Percentiles rank a stretch among this genome's conserved stretches.
Evolutionary conservation across 53 echinoderm and acorn worm species (phyloP).

Genomic region (Holothuria scabra): DNA sequence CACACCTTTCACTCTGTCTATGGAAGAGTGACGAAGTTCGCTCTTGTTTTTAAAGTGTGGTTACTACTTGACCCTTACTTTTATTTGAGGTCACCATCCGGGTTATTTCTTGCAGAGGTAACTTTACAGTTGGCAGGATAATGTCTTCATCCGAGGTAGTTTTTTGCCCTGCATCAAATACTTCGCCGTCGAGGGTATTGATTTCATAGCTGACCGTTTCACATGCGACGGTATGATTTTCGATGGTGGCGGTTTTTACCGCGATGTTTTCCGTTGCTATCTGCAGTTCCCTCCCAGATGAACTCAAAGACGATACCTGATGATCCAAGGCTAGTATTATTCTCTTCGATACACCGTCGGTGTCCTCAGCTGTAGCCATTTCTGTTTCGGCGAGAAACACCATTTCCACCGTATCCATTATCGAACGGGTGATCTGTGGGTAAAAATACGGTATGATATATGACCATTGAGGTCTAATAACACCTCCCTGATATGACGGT

Average conservation of each 20-base stretch:
- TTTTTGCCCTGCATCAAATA: neutral
- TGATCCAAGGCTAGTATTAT: slow-evolving; percentile 8
- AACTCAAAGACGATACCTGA: slow-evolving; percentile 16
- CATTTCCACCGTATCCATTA: slow-evolving; percentile 13
- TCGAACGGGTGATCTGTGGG: neutral
- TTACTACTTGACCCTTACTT: neutral
- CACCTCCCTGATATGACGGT: neutral
- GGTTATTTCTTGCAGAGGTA: slow-evolving; percentile 15
- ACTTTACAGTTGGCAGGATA: neutral
- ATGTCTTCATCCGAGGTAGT: neutral
- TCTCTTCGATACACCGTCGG: neutral
- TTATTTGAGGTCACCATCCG: neutral
- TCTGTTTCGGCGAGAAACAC: slow-evolving; percentile 15
- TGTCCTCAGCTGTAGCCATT: neutral
- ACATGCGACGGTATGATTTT: neutral
- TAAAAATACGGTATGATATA: too few species aligned
- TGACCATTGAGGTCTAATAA: too few species aligned
- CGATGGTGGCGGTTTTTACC: slow-evolving; percentile 15
- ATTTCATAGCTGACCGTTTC: neutral
- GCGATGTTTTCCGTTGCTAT: slow-evolving; percentile 31
- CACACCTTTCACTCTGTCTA: too few species aligned
- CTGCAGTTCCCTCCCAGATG: neutral
- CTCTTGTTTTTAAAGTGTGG: too few species aligned
- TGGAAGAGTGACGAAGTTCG: too few species aligned
- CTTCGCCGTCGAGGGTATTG: neutral